Conservation (phyloP, 2,113 vertebrate genomes). For the Oxygymnocypris stewartii region DNA sequence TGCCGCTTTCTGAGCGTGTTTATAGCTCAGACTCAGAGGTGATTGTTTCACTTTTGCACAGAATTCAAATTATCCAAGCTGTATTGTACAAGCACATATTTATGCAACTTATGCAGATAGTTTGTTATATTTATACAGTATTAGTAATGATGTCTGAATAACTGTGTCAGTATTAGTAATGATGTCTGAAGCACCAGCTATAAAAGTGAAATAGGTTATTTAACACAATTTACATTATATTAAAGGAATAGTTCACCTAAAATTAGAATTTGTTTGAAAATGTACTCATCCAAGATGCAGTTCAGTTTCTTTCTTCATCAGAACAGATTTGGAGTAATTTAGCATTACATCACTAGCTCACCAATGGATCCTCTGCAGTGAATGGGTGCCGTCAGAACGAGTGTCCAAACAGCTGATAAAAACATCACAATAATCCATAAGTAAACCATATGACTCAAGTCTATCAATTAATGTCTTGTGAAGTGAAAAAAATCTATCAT, state of each 20-base stretch:
- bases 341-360: background rate
- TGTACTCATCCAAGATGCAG: background rate
- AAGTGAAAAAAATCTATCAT: background rate
- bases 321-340: background rate
- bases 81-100: background rate
- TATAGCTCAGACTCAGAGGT: conserved; percentile 58
- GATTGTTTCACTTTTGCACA: conserved; percentile 18
- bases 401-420: background rate
- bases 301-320: background rate
- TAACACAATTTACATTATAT: background rate
- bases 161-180: background rate
- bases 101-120: background rate
- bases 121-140: background rate
- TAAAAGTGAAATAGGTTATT: background rate
- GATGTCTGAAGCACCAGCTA: background rate
- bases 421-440: background rate
- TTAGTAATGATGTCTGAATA: background rate
- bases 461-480: background rate
- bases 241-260: background rate
- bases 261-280: background rate
- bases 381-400: background rate
- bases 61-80: background rate
- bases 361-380: background rate
- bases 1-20: conserved; percentile 39
- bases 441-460: background rate